A percentile compares a stretch with the other conserved stretches of the same genome.
Conservation (phyloP, 2,797 vertebrate species). For the Tamandua tetradactyla region DNA sequence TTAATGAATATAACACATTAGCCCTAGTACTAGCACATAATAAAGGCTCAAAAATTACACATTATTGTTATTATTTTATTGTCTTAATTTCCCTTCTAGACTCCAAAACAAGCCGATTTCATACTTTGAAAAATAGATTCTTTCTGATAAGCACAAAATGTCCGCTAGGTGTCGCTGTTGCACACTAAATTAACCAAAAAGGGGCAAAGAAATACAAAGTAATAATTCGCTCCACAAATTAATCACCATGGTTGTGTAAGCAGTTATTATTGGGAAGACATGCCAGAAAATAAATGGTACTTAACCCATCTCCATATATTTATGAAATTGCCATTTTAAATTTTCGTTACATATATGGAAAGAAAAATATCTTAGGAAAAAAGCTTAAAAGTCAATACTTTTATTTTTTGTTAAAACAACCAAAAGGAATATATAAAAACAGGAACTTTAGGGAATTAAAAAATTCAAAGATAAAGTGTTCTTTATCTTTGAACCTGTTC, state of each 20-base stretch:
- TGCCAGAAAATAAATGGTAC: constrained; percentile 58
- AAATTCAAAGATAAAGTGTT: not conserved
- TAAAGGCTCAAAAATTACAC: not conserved
- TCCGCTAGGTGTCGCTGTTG: constrained; percentile 84
- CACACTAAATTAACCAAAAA: constrained; percentile 8
- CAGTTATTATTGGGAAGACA: constrained; percentile 19
- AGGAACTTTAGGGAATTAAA: constrained; percentile 55
- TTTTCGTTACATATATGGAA: constrained; percentile 27
- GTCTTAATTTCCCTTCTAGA: not conserved
- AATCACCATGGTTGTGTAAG: not conserved
- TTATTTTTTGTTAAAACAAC: constrained; percentile 60
- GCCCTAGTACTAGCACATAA: not conserved
- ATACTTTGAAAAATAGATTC: not conserved
- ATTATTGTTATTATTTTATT: not conserved
- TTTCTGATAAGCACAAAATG: not conserved
- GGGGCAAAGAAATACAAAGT: not conserved
- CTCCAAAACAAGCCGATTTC: not conserved
- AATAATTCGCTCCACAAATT: not conserved
- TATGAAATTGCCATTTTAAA: not conserved
- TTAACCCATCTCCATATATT: not conserved
- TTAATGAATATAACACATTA: not conserved
- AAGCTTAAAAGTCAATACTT: constrained; percentile 47
- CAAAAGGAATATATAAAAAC: constrained; percentile 53
- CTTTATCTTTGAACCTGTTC: too few species aligned
- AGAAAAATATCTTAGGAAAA: constrained; percentile 45